Conservation (phyloP, 2,888 invertebrate species). For the Tiliacea aurago region DNA sequence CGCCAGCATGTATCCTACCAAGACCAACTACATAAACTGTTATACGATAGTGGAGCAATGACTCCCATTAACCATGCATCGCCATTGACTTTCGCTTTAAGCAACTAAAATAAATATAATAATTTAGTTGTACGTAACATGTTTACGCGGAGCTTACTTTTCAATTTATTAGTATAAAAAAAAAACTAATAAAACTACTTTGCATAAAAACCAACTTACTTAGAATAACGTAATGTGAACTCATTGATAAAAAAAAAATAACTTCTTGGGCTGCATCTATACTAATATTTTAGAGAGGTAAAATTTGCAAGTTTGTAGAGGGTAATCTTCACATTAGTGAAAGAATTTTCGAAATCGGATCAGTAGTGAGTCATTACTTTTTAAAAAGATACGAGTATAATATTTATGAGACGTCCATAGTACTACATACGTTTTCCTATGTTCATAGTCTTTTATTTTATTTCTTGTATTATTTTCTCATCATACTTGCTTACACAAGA, state of each 20-base stretch:
- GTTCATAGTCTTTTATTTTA: too few relatives aligned
- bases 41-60: constrained; percentile 13
- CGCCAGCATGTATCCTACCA: constrained; percentile 6
- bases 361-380: too few relatives aligned
- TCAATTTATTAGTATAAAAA: too few relatives aligned
- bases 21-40: not conserved
- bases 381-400: too few relatives aligned
- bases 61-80: not conserved
- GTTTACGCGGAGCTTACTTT: not conserved
- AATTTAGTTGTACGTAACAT: not conserved
- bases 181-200: not conserved
- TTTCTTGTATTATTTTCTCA: too few relatives aligned
- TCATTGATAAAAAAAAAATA: not conserved
- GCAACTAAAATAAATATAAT: not conserved
- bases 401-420: too few relatives aligned
- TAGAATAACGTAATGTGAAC: not conserved
- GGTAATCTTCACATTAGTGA: too few relatives aligned
- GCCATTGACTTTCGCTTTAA: constrained; percentile 18
- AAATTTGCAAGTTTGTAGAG: too few relatives aligned
- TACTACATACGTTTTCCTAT: too few relatives aligned
- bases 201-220: not conserved
- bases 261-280: not conserved
- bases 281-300: too few relatives aligned
- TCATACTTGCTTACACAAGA: too few relatives aligned
- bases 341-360: too few relatives aligned